Evolutionary conservation across 2,888 invertebrate species (phyloP), one percentile per base, ranked within the genome.

Genomic region (Melolontha melolontha): DNA sequence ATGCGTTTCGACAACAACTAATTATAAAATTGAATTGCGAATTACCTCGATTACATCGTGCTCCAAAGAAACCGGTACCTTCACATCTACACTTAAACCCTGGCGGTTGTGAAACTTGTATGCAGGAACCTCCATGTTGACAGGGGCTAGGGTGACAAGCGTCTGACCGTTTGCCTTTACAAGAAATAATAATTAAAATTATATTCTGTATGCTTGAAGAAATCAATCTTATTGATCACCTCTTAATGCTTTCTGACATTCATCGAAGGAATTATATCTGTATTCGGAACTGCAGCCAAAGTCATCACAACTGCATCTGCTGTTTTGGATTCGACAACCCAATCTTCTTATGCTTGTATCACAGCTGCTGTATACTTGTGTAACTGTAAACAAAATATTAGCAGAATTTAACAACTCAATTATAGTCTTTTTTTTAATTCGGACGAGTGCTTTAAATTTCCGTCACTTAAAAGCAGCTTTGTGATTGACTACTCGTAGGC

Each of bases 21-120:
- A n/a, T n/a, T n/a, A n/a, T n/a, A n/a, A 22, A 22, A 22, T 22
- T 22, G 4, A 49, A 49, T 22, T 17, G 49, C 8, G 40, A 14
- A 64, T 57, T 44, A 87, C 93, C 89, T 86, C 87, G 87, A 76
- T 90, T 90, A 80, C 93, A 93, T 64, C 88, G 85, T 59, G 85
- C 84, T 0, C 94, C 92, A 77, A 90, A 90, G 79, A 84, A 92
- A 51, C 92, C 92, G n/a, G 91, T 91, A 64, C 91, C 90, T 75
- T 90, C 90, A 77, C 92, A 92, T 74, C 89, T 85, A 78, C 92
- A 92, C 75, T 86, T 85, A 80, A 84, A 92, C 8, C 90, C 90
- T 0, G 90, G 89, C 2, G 87, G 86, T 71, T 87, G 87, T 0
- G 86, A 84, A 11, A 89, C 90, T 81, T 92, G 91, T 51, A 87